These are phyloP conservation scores for Percopsis transmontana DNA, from an alignment of 2,113 vertebrate genomes.

Conservation along the genomic window DNA sequence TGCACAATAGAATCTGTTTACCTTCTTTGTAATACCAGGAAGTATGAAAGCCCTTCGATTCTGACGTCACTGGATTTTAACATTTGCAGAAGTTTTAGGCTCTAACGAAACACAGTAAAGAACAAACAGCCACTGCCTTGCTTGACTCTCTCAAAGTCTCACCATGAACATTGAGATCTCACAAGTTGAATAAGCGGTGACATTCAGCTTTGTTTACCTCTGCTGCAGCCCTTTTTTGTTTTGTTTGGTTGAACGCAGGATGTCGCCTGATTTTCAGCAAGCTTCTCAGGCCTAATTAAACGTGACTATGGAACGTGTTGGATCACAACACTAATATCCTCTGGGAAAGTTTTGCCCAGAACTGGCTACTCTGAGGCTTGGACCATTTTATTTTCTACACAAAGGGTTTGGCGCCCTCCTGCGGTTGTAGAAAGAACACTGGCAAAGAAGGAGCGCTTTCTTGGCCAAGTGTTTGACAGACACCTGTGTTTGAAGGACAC, in stretches of 20 bases:
- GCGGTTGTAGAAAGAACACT: slow-evolving; percentile 27
- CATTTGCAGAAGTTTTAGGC: neutral
- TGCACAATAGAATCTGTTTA: slow-evolving; percentile 2
- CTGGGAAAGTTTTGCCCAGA: neutral
- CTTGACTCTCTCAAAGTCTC: neutral
- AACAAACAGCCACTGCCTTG: slow-evolving; percentile 52
- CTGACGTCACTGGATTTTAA: neutral
- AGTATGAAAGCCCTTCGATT: neutral
- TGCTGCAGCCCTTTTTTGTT: neutral
- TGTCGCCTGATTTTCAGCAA: slow-evolving; percentile 4
- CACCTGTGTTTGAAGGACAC: slow-evolving; percentile 5
- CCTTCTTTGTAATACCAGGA: slow-evolving; percentile 13
- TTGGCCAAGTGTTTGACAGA: slow-evolving; percentile 3
- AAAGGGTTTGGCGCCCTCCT: slow-evolving; percentile 3
- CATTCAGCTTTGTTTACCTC: neutral
- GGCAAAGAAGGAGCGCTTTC: neutral
- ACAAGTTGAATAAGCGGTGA: neutral
- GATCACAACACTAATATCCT: neutral
- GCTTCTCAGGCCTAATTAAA: neutral
- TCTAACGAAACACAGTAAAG: neutral
- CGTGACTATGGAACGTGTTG: neutral
- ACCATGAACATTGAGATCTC: neutral
- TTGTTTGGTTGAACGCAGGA: neutral
- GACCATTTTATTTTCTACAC: neutral
- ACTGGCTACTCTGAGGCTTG: neutral